phyloP scores from a whole-genome alignment of 1,140 invertebrate genomes.

The Wasmannia auropunctata region DNA sequence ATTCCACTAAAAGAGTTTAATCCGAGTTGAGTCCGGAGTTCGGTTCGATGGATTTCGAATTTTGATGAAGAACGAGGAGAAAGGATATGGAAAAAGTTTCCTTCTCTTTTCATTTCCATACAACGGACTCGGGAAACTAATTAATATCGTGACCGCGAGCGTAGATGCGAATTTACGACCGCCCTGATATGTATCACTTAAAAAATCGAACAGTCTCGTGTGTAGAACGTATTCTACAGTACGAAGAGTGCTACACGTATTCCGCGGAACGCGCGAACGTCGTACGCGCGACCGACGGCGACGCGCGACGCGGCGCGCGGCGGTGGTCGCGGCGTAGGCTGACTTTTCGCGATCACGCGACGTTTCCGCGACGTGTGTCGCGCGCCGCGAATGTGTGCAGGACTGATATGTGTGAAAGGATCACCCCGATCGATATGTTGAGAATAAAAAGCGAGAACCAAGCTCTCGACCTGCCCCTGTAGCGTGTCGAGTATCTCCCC shows the following conservation, averaged over 20 bases:
- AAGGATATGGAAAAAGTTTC: no score
- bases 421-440: conserved; percentile 68
- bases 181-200: conserved; percentile 19
- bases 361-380: conserved; percentile 42
- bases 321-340: conserved; percentile 61
- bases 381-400: conserved; percentile 37
- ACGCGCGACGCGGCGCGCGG: no score
- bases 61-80: not conserved
- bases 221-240: conserved; percentile 70
- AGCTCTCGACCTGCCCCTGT: conserved; percentile 52
- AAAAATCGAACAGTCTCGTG: conserved; percentile 48
- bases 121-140: not conserved
- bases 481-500: conserved; percentile 27
- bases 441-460: conserved; percentile 69
- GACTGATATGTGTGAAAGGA: conserved; percentile 70
- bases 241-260: conserved; percentile 3
- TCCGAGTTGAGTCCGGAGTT: not conserved
- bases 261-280: conserved; percentile 16
- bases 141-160: not conserved
- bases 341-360: conserved; percentile 62
- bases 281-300: no score
- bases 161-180: conserved; percentile 5
- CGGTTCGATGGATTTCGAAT: no score
- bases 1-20: not conserved
- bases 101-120: not conserved